These are phyloP conservation scores for Diadumene lineata DNA, from an alignment of 92 coral and sea anemone species.

Conservation along the genomic window DNA sequence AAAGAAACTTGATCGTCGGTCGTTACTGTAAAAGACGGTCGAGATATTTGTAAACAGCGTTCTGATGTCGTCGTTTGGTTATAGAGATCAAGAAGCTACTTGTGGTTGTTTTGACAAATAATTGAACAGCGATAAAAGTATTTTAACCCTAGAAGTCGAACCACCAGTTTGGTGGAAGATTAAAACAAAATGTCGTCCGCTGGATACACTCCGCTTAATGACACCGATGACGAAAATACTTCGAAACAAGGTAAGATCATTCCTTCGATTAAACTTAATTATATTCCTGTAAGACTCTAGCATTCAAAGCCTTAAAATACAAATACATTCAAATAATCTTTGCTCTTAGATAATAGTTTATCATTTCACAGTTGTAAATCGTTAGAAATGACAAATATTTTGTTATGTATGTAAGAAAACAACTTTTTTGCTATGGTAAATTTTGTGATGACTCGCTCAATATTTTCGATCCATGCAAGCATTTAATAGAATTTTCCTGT, in stretches of 20 bases:
- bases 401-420: background rate
- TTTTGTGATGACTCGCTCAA: background rate
- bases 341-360: background rate
- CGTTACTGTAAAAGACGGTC: background rate
- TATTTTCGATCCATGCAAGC: no score
- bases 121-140: slow-evolving; percentile 9
- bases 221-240: slow-evolving; percentile 57
- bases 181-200: slow-evolving; percentile 58
- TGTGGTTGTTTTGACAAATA: slow-evolving; percentile 31
- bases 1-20: background rate
- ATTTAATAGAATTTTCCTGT: background rate
- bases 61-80: background rate
- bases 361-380: background rate
- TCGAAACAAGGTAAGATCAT: slow-evolving; percentile 14
- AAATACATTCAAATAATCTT: background rate
- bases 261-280: background rate
- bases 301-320: no score
- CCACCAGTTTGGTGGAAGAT: slow-evolving; percentile 30
- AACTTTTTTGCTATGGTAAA: background rate
- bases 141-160: slow-evolving; percentile 17
- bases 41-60: slow-evolving; percentile 5
- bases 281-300: no score
- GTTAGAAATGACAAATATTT: background rate
- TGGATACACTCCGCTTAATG: slow-evolving; percentile 58
- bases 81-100: slow-evolving; percentile 17